Base-by-base conservation (phyloP, 2,113 vertebrate species). In the Phyllopteryx taeniolatus region DNA sequence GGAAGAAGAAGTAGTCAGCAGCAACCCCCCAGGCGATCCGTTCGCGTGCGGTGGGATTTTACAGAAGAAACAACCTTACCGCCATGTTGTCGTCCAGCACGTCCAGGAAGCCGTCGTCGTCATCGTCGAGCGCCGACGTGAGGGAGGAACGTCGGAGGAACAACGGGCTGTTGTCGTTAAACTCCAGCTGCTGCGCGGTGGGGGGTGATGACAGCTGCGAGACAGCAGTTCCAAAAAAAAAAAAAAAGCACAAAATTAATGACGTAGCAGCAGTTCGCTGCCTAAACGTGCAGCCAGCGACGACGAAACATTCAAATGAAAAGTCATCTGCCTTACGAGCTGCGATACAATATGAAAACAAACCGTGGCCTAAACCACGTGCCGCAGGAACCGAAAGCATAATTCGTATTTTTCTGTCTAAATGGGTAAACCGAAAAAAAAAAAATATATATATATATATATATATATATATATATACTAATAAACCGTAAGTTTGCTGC, bases 91-190 rank as follows among this genome's bases (percentile, higher is more conserved):
- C 95, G 12, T 97, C 95, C 6, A 96, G 68, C 15, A 94, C 87
- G 1, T 96, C 96, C 57, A 96, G 83, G 87, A 99, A 99, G 2
- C 96, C 96, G 49, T 98, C 97, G 0, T 98, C 96, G 0, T 98
- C 96, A 0, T 96, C 94, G 0, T 90, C 88, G 1, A 91, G 84
- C 0, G 90, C 85, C 12, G 89, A 88, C 2, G 90, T 75, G 63
- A 90, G 85, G 8, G 94, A 91, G 2, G 92, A 90, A 17, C 85
- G 90, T 39, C 94, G 89, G 75, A 90, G 89, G 67, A 90, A 78
- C 13, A 93, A 2, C 9, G 94, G 90, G 75, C 92, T 89, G 68
- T 42, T 75, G 61, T 90, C 89, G 0, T 86, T 54, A 5, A 84
- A 78, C 70, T 89, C 63, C 0, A 83, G 83, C 77, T 90, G 86